These are phyloP conservation scores for Cheilosia soror DNA, from an alignment of 2,888 invertebrate genomes.

Conservation along the genomic window DNA sequence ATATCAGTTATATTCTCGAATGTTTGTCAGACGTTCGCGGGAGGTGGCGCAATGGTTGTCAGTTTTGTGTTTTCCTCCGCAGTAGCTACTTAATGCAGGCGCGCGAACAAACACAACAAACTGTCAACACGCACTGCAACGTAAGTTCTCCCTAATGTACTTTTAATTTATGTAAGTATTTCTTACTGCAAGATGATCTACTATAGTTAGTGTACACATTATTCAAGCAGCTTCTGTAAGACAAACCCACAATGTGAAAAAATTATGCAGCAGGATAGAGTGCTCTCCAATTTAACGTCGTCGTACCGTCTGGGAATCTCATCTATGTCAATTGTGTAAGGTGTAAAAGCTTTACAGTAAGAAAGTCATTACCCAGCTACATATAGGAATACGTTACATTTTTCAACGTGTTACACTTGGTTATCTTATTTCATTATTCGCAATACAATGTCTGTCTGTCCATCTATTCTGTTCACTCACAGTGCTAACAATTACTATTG, in stretches of 20 bases:
- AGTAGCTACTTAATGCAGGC: too few species aligned
- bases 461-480: conserved; percentile 18
- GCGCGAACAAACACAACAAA: too few species aligned
- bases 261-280: background rate
- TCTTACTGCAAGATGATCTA: too few species aligned
- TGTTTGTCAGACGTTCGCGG: too few species aligned
- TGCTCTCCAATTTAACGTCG: background rate
- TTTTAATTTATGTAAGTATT: too few species aligned
- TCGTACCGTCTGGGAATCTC: background rate
- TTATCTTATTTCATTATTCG: conserved; percentile 50
- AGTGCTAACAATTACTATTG: conserved; percentile 52
- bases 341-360: conserved; percentile 10
- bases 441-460: conserved; percentile 56
- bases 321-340: conserved; percentile 11
- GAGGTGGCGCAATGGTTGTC: too few species aligned
- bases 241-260: background rate
- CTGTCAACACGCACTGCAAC: too few species aligned
- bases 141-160: too few species aligned
- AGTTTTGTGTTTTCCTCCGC: too few species aligned
- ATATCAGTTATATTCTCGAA: too few species aligned
- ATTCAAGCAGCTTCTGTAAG: too few species aligned
- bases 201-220: too few species aligned
- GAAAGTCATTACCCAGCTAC: conserved; percentile 14
- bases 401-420: conserved; percentile 17
- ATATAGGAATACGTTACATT: conserved; percentile 9